phyloP scores from a whole-genome alignment of 1,140 invertebrate species.

The Drosophila lacertosa region DNA sequence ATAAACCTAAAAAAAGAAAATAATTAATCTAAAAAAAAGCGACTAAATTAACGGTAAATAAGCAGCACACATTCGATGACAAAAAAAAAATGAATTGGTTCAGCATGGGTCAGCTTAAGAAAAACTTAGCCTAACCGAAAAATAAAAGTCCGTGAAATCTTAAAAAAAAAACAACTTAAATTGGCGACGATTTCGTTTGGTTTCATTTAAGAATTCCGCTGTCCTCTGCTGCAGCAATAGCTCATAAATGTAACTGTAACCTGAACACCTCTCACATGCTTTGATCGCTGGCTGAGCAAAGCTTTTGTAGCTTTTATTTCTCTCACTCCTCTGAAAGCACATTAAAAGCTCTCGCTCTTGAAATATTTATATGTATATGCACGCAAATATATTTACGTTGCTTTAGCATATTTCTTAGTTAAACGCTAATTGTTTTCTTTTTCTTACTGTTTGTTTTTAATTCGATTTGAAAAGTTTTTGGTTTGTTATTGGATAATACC shows the following conservation, averaged over 20 bases:
- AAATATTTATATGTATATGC: too few relatives aligned
- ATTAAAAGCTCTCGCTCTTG: slow-evolving; percentile 28
- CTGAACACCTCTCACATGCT: not conserved
- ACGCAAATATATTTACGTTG: slow-evolving; percentile 18
- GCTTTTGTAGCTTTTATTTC: slow-evolving; percentile 17
- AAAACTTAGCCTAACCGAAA: not conserved
- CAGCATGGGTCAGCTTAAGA: slow-evolving; percentile 5
- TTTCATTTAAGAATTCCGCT: slow-evolving; percentile 5
- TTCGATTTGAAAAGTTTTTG: slow-evolving; percentile 18
- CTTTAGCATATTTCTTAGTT: slow-evolving; percentile 4
- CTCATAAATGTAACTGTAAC: not conserved
- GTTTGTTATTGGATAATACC: slow-evolving; percentile 22
- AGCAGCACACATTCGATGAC: slow-evolving; percentile 16
- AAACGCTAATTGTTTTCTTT: slow-evolving; percentile 3
- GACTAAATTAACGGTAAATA: not conserved
- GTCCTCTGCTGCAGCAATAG: slow-evolving; percentile 3
- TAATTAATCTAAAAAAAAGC: slow-evolving; percentile 4
- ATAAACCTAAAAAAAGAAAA: slow-evolving; percentile 9
- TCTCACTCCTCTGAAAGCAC: slow-evolving; percentile 17
- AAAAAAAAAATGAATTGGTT: slow-evolving; percentile 11
- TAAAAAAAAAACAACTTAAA: not conserved
- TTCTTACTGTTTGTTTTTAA: slow-evolving; percentile 17
- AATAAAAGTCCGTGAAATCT: not conserved
- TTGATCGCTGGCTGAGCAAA: slow-evolving; percentile 17
- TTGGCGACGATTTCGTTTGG: slow-evolving; percentile 4